Base-by-base conservation (phyloP, 2,888 invertebrate species). In the Elmis aenea region DNA sequence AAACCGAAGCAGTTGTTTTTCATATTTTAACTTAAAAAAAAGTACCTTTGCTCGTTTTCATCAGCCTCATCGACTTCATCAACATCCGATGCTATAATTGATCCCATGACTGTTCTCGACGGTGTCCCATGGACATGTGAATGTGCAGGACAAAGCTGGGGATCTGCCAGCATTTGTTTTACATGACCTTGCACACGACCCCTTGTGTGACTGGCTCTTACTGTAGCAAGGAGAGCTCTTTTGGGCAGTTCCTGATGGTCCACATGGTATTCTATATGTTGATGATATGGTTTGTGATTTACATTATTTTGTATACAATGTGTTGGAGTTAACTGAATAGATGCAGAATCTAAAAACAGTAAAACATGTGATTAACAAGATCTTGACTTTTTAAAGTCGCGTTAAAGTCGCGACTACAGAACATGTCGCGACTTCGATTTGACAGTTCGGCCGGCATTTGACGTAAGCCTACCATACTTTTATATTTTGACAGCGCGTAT, bases 1-100 rank as follows among this genome's bases (percentile, higher is more conserved):
- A n/a, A n/a, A n/a, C n/a, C n/a, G n/a, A n/a, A n/a, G n/a, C n/a
- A n/a, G n/a, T n/a, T n/a, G n/a, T n/a, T n/a, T n/a, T n/a, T n/a
- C n/a, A n/a, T n/a, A n/a, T n/a, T n/a, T n/a, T n/a, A n/a, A n/a
- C n/a, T n/a, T n/a, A n/a, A n/a, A n/a, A n/a, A n/a, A n/a, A n/a
- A n/a, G n/a, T 52, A 66, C 66, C 59, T 55, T 24, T 60, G 62
- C 28, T 78, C 78, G 46, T 71, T 71, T 51, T 80, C 79, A 40
- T 79, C 79, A 1, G 72, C 73, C 49, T 79, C 79, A 13, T 77
- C 76, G 1, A 74, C 57, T 24, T 79, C 79, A 14, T 78, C 77
- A 36, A 73, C 68, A 48, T 73, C 65, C 2, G 71, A 58, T 11
- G 70, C 61, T 11, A 69, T 31, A 42, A 56, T 27, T 47, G 46